phyloP scores from a whole-genome alignment of 1,140 invertebrate species.

The Drosophila ambigua region DNA sequence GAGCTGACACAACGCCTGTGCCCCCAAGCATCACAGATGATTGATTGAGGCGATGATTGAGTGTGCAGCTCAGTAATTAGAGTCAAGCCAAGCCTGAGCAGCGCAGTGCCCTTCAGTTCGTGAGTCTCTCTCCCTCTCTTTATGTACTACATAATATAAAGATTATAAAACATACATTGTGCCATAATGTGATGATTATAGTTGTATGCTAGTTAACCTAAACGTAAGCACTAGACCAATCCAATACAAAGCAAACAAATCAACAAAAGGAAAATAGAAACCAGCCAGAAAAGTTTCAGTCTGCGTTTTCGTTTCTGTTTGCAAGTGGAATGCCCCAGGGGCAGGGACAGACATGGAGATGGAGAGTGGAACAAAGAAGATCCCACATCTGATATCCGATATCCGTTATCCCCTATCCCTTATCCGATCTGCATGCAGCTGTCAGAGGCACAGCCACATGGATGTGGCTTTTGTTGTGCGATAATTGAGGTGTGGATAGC shows the following conservation, averaged over 20 bases:
- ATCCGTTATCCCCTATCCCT: too few relatives aligned
- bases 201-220: constrained; percentile 73
- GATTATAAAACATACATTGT: constrained; percentile 65
- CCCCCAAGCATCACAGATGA: too few relatives aligned
- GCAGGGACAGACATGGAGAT: background rate
- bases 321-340: too few relatives aligned
- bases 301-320: too few relatives aligned
- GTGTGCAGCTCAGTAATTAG: too few relatives aligned
- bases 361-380: background rate
- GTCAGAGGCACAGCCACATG: constrained; percentile 5
- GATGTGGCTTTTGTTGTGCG: constrained; percentile 21
- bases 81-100: too few relatives aligned
- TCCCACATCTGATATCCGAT: too few relatives aligned
- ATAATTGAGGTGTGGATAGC: constrained; percentile 58
- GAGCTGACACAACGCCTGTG: too few relatives aligned
- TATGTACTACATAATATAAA: constrained; percentile 1
- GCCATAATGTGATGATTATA: constrained; percentile 83
- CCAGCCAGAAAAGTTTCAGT: too few relatives aligned
- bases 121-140: background rate
- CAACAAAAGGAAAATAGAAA: constrained; percentile 12
- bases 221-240: constrained; percentile 59
- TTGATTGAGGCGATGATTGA: too few relatives aligned
- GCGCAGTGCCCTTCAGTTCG: too few relatives aligned
- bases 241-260: constrained; percentile 45
- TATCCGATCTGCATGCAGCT: constrained; percentile 12